Conservation (phyloP, 1,140 invertebrate species). For the Adelges cooleyi region DNA sequence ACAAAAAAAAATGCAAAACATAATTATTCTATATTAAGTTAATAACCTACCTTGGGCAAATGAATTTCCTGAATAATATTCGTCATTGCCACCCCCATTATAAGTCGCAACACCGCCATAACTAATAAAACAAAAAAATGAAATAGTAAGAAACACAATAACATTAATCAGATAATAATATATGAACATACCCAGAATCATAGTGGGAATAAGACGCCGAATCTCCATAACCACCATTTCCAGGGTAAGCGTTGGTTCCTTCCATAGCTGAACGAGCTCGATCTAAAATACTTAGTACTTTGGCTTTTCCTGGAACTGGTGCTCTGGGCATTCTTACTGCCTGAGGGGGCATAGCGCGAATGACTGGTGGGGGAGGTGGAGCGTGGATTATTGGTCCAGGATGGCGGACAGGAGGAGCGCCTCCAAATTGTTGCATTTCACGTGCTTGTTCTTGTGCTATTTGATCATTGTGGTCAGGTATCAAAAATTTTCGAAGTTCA, state of each 20-base stretch:
- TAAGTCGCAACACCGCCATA: conserved; percentile 24
- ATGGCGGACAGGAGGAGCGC: conserved; percentile 34
- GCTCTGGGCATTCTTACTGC: conserved; percentile 39
- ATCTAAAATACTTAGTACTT: conserved; percentile 71
- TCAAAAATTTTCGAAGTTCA: conserved; percentile 48
- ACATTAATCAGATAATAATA: background rate
- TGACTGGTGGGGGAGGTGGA: conserved; percentile 39
- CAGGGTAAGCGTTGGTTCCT: conserved; percentile 33
- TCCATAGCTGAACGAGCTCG: conserved; percentile 67
- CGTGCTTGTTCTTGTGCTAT: conserved; percentile 65
- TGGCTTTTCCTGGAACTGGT: conserved; percentile 42
- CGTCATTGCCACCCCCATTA: conserved; percentile 19
- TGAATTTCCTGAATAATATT: conserved; percentile 20
- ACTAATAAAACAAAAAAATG: background rate
- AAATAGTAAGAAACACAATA: too few relatives aligned
- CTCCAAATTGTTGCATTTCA: conserved; percentile 48
- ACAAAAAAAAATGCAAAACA: too few relatives aligned
- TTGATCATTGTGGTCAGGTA: conserved; percentile 64
- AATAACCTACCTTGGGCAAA: conserved; percentile 5
- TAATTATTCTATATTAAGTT: background rate
- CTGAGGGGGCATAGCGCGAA: conserved; percentile 41
- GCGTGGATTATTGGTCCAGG: conserved; percentile 36
- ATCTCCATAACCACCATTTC: conserved; percentile 11
- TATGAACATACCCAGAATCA: conserved; percentile 19
- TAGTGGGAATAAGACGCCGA: conserved; percentile 13